These are phyloP conservation scores for Microcaecilia unicolor DNA, from an alignment of 2,797 vertebrate species.

Conservation along the genomic window DNA sequence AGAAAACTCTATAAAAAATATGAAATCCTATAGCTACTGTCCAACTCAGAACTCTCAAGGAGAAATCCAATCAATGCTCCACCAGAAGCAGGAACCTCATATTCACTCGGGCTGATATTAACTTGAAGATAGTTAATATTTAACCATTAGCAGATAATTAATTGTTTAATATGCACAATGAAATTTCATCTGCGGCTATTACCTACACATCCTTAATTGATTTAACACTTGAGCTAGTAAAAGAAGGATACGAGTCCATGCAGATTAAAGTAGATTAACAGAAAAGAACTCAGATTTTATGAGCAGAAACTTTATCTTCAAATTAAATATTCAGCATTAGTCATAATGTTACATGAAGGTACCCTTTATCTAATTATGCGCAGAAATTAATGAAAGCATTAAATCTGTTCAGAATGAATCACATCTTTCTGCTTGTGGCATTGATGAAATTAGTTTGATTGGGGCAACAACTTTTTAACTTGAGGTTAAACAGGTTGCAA, in stretches of 20 bases:
- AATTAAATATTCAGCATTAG: constrained; percentile 8
- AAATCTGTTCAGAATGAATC: not conserved
- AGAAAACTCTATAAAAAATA: no score
- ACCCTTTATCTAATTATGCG: constrained; percentile 5
- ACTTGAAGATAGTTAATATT: no score
- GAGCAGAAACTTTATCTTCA: constrained; percentile 1
- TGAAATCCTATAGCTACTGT: no score
- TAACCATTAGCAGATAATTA: not conserved
- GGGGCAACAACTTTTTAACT: not conserved
- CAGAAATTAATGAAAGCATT: constrained; percentile 15
- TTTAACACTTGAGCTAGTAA: not conserved
- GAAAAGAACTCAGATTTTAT: not conserved
- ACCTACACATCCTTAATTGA: constrained; percentile 5
- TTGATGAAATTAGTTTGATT: constrained; percentile 10
- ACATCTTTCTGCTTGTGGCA: constrained; percentile 7
- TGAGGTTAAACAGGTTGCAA: constrained; percentile 8
- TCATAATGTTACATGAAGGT: constrained; percentile 1
- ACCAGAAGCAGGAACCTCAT: no score
- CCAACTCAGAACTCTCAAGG: no score
- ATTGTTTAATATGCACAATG: not conserved
- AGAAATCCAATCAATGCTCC: no score
- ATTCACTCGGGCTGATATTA: no score
- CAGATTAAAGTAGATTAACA: not conserved
- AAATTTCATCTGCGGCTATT: not conserved
- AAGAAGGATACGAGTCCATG: not conserved